Evolutionary conservation across 2,888 invertebrate species (phyloP).

Genomic region (Luperina testacea): DNA sequence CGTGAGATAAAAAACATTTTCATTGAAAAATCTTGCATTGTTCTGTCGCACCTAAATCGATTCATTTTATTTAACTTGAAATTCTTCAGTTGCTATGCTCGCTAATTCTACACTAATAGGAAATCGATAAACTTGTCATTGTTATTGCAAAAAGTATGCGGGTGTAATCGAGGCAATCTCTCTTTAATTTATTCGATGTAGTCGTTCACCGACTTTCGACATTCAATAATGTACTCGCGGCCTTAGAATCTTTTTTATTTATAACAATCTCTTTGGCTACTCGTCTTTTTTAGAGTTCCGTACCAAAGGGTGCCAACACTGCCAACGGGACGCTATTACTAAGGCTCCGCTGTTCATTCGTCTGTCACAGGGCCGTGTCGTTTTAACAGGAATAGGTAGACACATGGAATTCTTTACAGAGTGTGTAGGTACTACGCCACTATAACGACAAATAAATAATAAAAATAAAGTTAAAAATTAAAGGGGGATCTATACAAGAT

Average conservation of each 20-base stretch:
- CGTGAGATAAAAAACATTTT: not conserved
- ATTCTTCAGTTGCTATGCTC: conserved; percentile 22
- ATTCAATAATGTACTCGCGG: conserved; percentile 43
- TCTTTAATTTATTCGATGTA: conserved; percentile 52
- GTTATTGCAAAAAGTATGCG: conserved; percentile 63
- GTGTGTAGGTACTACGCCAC: not conserved
- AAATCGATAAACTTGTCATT: conserved; percentile 53
- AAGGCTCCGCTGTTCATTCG: not conserved
- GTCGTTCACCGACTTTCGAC: conserved; percentile 47
- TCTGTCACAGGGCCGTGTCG: not conserved
- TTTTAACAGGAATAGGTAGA: not conserved
- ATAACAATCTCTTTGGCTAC: conserved; percentile 53
- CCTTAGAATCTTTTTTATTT: conserved; percentile 46
- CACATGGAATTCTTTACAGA: not conserved
- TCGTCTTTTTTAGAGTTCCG: conserved; percentile 39
- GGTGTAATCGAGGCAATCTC: conserved; percentile 65
- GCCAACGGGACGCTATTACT: not conserved
- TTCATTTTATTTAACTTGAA: conserved; percentile 6
- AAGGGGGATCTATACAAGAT: too few species aligned
- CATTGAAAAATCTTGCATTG: not conserved
- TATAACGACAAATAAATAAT: not conserved
- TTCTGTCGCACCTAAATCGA: not conserved
- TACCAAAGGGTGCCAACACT: not conserved
- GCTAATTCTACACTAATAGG: conserved; percentile 16
- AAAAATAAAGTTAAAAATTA: not conserved